Evolutionary conservation across 2,888 invertebrate species (phyloP), one percentile per base, ranked within the genome.

Genomic region (Eledona agricola): DNA sequence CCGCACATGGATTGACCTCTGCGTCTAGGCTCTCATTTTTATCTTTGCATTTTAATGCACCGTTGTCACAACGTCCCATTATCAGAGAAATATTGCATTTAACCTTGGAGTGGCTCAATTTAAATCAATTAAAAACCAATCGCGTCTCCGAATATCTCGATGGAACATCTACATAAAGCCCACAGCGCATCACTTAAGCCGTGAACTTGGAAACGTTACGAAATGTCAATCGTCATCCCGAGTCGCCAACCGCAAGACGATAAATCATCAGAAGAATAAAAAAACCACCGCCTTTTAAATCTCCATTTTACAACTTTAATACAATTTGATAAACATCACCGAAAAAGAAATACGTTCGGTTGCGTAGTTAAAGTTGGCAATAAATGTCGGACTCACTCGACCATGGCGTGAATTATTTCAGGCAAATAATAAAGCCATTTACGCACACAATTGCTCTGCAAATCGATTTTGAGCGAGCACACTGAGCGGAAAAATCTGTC

Each of bases 371-470:
- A 32, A 22, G 32, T 45, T 34, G 45, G 45, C 34, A 45, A 45
- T 45, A 45, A 45, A 45, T 25, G 45, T 45, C 45, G 34, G 11
- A 12, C 23, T 25, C 45, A 34, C 19, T 45, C 32, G 45, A 45
- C 11, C 45, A 25, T 45, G 17, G 25, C 45, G 25, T 45, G 45
- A 45, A 45, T 45, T 45, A 45, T 45, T 45, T 45, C 13, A 45
- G 15, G 25, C 45, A 45, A 45, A 45, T 45, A 34, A 45, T 45
- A 45, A 45, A 45, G 45, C 34, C 34, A 25, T 45, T 45, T 45
- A 45, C 23, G 42, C 26, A 22, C 29, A 42, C 40, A 42, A 42
- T 42, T 11, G 42, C 28, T 28, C 7, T 28, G 19, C 17, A 40
- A 40, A 40, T 40, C 40, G 40, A 40, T 40, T 40, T 40, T 16